Percentiles rank a stretch among this genome's conserved stretches.
Conservation (phyloP, 2,113 vertebrate species). For the Thermophis baileyi region DNA sequence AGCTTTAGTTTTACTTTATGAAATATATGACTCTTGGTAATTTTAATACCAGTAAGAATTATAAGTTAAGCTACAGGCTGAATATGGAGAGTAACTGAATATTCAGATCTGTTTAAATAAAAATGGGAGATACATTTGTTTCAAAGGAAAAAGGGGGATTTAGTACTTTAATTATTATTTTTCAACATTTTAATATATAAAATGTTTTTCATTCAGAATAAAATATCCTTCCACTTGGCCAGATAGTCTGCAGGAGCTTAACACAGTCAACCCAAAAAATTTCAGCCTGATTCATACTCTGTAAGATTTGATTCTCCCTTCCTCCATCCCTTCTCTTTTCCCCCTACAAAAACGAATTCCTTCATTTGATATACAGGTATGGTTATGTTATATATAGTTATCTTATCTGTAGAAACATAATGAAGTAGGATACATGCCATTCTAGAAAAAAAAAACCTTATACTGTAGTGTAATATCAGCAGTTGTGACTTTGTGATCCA, state of each 20-base stretch:
- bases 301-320: background rate
- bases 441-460: background rate
- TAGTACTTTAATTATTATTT: background rate
- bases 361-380: background rate
- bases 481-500: background rate
- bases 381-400: background rate
- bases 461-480: background rate
- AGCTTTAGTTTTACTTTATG: background rate
- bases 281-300: background rate
- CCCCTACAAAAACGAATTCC: background rate
- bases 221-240: background rate
- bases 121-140: background rate
- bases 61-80: background rate
- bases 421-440: background rate
- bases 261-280: background rate
- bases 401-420: background rate
- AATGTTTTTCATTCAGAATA: background rate
- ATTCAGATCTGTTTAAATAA: background rate
- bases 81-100: background rate
- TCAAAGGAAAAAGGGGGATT: background rate
- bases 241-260: background rate
- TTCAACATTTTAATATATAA: background rate
- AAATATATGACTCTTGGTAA: background rate
- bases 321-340: background rate
- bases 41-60: background rate